Conservation (phyloP, 1,140 invertebrate species). For the Nebria ingens region DNA sequence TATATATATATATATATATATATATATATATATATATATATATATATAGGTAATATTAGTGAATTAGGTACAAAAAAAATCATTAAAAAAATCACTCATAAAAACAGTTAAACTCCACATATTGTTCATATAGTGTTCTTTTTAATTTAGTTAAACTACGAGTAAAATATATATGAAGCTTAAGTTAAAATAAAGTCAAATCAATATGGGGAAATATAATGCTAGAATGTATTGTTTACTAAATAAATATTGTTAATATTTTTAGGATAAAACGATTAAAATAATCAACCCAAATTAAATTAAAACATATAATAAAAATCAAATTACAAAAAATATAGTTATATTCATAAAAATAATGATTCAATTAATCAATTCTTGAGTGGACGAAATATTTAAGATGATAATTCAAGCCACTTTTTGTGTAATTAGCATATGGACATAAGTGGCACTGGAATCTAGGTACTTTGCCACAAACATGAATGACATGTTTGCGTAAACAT, state of each 20-base stretch:
- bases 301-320: background rate
- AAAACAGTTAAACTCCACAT: too few species aligned
- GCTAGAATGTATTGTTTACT: too few species aligned
- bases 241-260: too few species aligned
- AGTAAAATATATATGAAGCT: too few species aligned
- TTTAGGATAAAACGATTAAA: too few species aligned
- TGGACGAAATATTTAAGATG: background rate
- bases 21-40: constrained; percentile 1
- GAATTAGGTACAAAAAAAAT: too few species aligned
- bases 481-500: constrained; percentile 30
- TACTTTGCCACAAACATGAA: constrained; percentile 37
- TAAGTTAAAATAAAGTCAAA: too few species aligned
- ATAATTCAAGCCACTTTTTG: constrained; percentile 1
- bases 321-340: background rate
- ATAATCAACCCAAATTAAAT: background rate
- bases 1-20: background rate
- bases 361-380: constrained; percentile 21
- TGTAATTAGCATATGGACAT: constrained; percentile 24
- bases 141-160: too few species aligned
- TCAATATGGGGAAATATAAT: too few species aligned
- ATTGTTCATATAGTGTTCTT: too few species aligned
- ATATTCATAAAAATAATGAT: constrained; percentile 24
- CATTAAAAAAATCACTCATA: too few species aligned
- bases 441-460: constrained; percentile 36
- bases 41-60: too few species aligned